Base-by-base conservation (phyloP, 53 echinoderm and acorn worm species). In the Zoroaster sp. region DNA sequence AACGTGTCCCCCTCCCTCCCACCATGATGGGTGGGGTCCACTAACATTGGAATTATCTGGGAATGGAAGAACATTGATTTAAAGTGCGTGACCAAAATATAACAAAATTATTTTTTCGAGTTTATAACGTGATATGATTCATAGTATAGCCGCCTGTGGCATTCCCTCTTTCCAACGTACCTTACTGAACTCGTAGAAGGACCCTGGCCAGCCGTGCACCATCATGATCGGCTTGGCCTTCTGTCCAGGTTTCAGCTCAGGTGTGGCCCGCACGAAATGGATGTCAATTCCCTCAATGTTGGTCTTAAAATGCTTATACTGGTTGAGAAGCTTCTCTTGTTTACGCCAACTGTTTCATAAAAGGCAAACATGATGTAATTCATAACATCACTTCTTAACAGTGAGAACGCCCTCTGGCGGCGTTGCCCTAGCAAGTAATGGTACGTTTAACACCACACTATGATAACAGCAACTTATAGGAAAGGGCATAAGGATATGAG, bases 141-240 rank as follows among this genome's bases (percentile, higher is more conserved):
- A n/a, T 32, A 0, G 3, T 13, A 5, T 18, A 34, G 3, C 17
- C n/a, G n/a, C n/a, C n/a, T n/a, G n/a, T n/a, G n/a, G n/a, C n/a
- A n/a, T n/a, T n/a, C n/a, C n/a, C n/a, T 4, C 7, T 10, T 7
- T 18, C n/a, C 3, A 12, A 40, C 70, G 67, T 80, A 94, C 94
- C 88, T 94, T 92, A 41, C 88, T 90, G 87, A 96, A 96, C 78
- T 96, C 96, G 55, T 94, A 94, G 38, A 96, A 87, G 0, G 94
- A 94, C 0, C 96, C 96, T 1, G 96, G 96, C 96, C 96, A 96
- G 5, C 96, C 96, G 74, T 96, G 96, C 31, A 94, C 89, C 86
- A 96, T 94, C 54, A 96, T 45, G 42, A 96, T 74, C 30, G 94
- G 94, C 52, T 88, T 94, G 69, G 89, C 92, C 75, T 94, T 94